Evolutionary conservation across 1,140 invertebrate genomes (phyloP).

Genomic region (Drosophila athabasca): DNA sequence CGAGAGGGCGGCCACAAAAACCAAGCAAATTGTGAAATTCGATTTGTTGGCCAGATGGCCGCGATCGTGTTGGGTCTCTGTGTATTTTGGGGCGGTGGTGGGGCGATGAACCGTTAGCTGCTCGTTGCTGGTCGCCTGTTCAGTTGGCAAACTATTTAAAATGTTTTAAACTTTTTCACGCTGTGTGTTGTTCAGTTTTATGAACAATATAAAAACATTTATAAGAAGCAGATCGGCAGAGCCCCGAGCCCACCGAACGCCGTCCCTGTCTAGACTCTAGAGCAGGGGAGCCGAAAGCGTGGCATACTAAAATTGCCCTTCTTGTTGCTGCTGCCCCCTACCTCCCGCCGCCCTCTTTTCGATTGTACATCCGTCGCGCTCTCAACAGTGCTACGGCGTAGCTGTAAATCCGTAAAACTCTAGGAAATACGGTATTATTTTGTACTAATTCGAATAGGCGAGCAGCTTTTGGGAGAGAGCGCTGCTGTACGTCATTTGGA

Average conservation of each 20-base stretch:
- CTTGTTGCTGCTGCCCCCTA: slow-evolving; percentile 8
- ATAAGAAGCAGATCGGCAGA: slow-evolving; percentile 12
- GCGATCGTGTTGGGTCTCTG: neutral
- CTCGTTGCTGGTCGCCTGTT: slow-evolving; percentile 64
- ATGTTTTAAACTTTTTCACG: slow-evolving; percentile 80
- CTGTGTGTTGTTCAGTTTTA: slow-evolving; percentile 56
- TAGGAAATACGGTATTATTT: slow-evolving; percentile 82
- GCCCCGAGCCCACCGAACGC: neutral
- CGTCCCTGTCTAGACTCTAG: too few relatives aligned
- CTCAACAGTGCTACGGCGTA: slow-evolving; percentile 56
- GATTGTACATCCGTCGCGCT: too few relatives aligned
- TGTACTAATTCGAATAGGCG: slow-evolving; percentile 81
- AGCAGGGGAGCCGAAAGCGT: slow-evolving; percentile 11
- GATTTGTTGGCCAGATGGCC: slow-evolving; percentile 31
- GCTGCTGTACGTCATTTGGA: slow-evolving; percentile 22
- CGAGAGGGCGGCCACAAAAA: neutral
- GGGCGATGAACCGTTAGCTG: neutral
- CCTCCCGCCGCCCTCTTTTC: neutral
- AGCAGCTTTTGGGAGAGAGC: slow-evolving; percentile 44
- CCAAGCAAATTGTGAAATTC: slow-evolving; percentile 12
- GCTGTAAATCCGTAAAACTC: slow-evolving; percentile 75
- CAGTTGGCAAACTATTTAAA: slow-evolving; percentile 82
- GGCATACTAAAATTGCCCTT: slow-evolving; percentile 30
- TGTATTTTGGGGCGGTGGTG: neutral
- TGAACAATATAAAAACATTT: slow-evolving; percentile 75